These are phyloP conservation scores for Lithobates sylvaticus DNA, from an alignment of 2,797 vertebrate species.

Conservation along the genomic window DNA sequence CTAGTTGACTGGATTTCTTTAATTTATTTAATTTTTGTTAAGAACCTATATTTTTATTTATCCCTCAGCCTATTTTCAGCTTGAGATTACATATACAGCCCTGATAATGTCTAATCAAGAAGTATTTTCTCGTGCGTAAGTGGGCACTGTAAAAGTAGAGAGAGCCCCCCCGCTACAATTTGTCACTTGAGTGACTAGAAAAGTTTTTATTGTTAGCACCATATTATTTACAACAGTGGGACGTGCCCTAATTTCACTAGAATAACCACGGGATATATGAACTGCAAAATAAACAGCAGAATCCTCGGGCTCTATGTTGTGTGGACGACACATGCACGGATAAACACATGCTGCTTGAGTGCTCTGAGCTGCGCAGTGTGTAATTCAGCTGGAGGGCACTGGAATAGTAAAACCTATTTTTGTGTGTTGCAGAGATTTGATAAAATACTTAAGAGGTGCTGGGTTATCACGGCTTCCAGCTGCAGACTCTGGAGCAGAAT, in stretches of 20 bases:
- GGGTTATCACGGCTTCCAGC: constrained; percentile 9
- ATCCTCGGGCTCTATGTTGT: neutral
- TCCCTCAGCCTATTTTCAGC: neutral
- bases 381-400: neutral
- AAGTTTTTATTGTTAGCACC: constrained; percentile 36
- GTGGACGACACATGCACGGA: constrained; percentile 21
- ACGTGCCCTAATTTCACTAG: constrained; percentile 24
- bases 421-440: constrained; percentile 1
- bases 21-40: too few species aligned
- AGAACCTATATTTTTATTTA: neutral
- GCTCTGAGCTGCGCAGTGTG: neutral
- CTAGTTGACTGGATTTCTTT: too few species aligned
- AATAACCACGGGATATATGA: constrained; percentile 28
- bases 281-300: constrained; percentile 4
- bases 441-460: neutral
- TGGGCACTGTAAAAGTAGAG: neutral
- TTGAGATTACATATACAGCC: neutral
- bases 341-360: constrained; percentile 16
- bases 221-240: constrained; percentile 41
- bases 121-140: neutral
- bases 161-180: neutral
- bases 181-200: constrained; percentile 18
- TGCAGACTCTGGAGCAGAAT: neutral
- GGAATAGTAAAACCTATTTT: neutral
- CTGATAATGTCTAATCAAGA: constrained; percentile 1